Evolutionary conservation across 2,797 vertebrate genomes (phyloP), one percentile per base, ranked within the genome.

Genomic region (Etheostoma nigrum): DNA sequence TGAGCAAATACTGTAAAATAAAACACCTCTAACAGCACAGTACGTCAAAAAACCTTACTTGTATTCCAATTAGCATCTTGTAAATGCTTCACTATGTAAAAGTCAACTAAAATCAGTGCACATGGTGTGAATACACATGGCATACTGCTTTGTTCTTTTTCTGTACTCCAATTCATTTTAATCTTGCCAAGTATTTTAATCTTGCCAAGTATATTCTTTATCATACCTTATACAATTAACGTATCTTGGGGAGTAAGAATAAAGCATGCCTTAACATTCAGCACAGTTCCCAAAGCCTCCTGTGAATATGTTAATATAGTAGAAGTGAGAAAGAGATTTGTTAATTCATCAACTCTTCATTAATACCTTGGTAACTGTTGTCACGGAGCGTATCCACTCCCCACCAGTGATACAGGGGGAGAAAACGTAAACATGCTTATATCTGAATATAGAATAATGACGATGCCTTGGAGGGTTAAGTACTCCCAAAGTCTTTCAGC

Each of bases 301-400:
- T 72, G 49, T 85, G 89, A 90, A 89, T 90, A 86, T 82, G 72
- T 79, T 74, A 75, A 89, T 79, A 65, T 70, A 75, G 82, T 67
- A 84, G 21, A 76, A 78, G 76, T 67, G 74, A 47, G 74, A 47
- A 48, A 49, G 52, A 78, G 74, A 89, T 89, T 82, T 85, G 67
- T 89, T 78, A 73, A 82, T 89, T 88, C 69, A 90, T 88, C 83
- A 76, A 76, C 86, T 74, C 63, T 81, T 89, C 75, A 88, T 91
- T 86, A 89, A 86, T 81, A 79, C 47, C 49, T 85, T 58, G 14
- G 74, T 79, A 64, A 57, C 54, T 78, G 53, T 84, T 84, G 80
- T 78, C 81, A 83, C 51, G 23, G 73, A 68, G 60, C 8, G 10
- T 71, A 45, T 58, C 40, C 25, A 23, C 44, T 60, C 54, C 45